Percentiles rank a stretch among this genome's conserved stretches.
Evolutionary conservation across 2,888 invertebrate genomes (phyloP).

Genomic region (Noctua pronuba): DNA sequence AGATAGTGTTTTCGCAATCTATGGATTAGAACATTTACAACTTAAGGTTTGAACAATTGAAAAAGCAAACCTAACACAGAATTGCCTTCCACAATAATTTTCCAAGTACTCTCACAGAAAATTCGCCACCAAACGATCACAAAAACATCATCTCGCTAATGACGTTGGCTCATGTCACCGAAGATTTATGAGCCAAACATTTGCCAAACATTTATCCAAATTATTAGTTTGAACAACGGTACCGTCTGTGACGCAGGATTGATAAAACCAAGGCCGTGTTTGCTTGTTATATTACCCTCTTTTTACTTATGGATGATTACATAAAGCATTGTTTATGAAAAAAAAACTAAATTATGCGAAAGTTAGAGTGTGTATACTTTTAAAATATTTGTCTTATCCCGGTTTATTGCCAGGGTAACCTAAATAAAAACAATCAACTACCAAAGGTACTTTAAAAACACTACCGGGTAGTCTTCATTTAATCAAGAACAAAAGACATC

Average conservation of each 20-base stretch:
- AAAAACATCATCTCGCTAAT: conserved; percentile 56
- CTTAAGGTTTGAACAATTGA: background rate
- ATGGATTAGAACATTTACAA: background rate
- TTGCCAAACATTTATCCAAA: conserved; percentile 66
- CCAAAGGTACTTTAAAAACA: conserved; percentile 26
- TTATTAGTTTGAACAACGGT: conserved; percentile 67
- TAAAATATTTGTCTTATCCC: conserved; percentile 1
- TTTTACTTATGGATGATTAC: conserved; percentile 13
- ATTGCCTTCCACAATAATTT: background rate
- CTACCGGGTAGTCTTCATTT: conserved; percentile 21
- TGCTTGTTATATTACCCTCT: conserved; percentile 18
- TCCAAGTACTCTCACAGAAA: conserved; percentile 30
- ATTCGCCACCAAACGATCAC: conserved; percentile 41
- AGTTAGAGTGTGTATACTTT: background rate
- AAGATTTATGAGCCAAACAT: conserved; percentile 65
- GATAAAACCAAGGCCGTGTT: conserved; percentile 48
- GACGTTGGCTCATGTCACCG: conserved; percentile 63
- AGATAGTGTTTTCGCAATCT: background rate
- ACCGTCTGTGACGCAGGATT: conserved; percentile 50
- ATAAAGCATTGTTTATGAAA: background rate
- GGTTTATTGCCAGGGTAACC: conserved; percentile 44
- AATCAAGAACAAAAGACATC: conserved; percentile 56
- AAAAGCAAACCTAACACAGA: conserved; percentile 1
- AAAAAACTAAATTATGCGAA: background rate
- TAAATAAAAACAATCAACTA: conserved; percentile 9